phyloP scores from a whole-genome alignment of 2,113 vertebrate species.

The Rhipidura dahli region DNA sequence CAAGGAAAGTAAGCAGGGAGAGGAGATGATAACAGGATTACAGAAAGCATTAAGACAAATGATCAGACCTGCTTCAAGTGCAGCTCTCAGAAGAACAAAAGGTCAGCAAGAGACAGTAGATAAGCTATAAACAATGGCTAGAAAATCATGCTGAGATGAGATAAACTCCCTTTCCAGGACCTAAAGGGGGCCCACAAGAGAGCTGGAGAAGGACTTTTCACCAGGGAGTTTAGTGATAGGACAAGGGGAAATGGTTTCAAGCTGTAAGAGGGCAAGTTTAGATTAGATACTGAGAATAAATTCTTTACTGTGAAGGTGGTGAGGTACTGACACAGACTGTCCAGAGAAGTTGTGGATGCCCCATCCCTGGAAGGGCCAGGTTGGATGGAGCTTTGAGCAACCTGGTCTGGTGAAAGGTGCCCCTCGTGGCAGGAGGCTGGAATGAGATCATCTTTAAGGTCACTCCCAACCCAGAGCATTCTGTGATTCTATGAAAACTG shows the following conservation, averaged over 20 bases:
- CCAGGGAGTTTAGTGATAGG: background rate
- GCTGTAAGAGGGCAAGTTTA: background rate
- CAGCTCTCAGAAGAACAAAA: background rate
- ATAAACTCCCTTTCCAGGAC: background rate
- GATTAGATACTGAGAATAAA: background rate
- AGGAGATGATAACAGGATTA: background rate
- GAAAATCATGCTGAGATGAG: background rate
- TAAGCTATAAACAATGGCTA: slow-evolving; percentile 10
- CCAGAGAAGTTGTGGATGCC: background rate
- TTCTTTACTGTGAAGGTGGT: background rate
- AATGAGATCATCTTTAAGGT: background rate
- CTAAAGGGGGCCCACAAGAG: background rate
- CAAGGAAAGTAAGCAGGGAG: background rate
- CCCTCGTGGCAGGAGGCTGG: background rate
- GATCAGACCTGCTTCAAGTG: background rate
- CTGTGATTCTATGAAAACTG: background rate
- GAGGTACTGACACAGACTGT: background rate
- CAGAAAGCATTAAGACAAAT: background rate
- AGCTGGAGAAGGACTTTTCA: background rate
- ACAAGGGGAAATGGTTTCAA: background rate
- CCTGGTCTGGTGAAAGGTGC: background rate
- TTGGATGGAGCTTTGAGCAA: background rate
- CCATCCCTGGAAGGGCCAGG: background rate
- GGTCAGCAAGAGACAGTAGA: background rate
- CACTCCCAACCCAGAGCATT: background rate